phyloP scores from a whole-genome alignment of 1,140 invertebrate species.

The Drosophila novamexicana region DNA sequence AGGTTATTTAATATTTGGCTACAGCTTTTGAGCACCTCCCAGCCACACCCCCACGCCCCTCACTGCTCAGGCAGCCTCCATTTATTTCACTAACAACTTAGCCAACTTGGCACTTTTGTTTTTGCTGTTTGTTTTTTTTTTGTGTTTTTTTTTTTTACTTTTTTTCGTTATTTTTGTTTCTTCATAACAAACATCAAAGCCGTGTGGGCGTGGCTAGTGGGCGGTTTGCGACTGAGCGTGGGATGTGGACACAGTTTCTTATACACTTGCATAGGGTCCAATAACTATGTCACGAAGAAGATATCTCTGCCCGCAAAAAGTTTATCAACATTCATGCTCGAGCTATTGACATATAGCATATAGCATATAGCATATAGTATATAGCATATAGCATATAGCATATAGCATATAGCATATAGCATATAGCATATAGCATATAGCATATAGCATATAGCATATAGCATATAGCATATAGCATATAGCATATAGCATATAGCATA shows the following conservation, averaged over 20 bases:
- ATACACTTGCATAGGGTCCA: too few species aligned
- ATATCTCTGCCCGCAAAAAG: too few species aligned
- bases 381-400: too few species aligned
- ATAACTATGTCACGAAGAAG: too few species aligned
- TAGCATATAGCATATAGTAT: too few species aligned
- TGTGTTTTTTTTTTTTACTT: background rate
- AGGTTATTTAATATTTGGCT: slow-evolving; percentile 82
- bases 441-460: too few species aligned
- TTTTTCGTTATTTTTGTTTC: background rate
- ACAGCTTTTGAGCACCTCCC: slow-evolving; percentile 43
- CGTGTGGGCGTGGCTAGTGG: slow-evolving; percentile 28
- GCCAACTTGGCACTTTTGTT: slow-evolving; percentile 68
- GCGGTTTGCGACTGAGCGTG: background rate
- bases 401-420: too few species aligned
- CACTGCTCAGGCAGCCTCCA: background rate
- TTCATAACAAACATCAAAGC: slow-evolving; percentile 67
- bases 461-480: too few species aligned
- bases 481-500: too few species aligned
- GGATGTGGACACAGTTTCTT: background rate
- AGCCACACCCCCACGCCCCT: background rate
- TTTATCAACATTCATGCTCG: too few species aligned
- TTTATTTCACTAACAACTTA: slow-evolving; percentile 45
- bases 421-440: too few species aligned
- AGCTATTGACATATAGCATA: too few species aligned
- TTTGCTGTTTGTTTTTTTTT: slow-evolving; percentile 25